A percentile compares a stretch with the other conserved stretches of the same genome.
phyloP scores from a whole-genome alignment of 2,797 vertebrate genomes.

The Takifugu rubripes region DNA sequence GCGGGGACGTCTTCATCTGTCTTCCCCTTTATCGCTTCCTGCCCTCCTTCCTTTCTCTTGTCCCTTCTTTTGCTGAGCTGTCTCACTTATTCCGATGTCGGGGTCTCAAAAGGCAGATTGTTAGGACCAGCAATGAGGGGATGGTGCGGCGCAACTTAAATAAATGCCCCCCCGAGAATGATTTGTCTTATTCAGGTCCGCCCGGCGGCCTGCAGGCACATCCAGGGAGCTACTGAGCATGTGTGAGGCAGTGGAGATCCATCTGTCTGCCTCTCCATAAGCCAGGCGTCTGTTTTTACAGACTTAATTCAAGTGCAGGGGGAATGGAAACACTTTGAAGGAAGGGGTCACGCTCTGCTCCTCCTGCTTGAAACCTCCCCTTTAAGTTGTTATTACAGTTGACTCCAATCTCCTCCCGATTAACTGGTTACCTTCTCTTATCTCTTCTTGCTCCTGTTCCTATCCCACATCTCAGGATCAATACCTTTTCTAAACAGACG shows the following conservation, averaged over 20 bases:
- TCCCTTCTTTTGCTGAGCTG: conserved; percentile 27
- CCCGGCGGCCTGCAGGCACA: conserved; percentile 43
- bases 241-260: conserved; percentile 63
- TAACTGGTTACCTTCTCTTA: conserved; percentile 29
- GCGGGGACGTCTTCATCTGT: conserved; percentile 38
- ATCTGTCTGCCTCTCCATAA: conserved; percentile 52
- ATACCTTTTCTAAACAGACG: conserved; percentile 45
- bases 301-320: conserved; percentile 43
- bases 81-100: conserved; percentile 31
- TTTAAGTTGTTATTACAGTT: conserved; percentile 40
- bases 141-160: conserved; percentile 61
- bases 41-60: conserved; percentile 21
- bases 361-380: conserved; percentile 12
- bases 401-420: conserved; percentile 20
- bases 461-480: conserved; percentile 38
- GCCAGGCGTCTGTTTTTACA: conserved; percentile 49
- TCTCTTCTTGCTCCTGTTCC: conserved; percentile 4
- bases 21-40: conserved; percentile 49
- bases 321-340: conserved; percentile 42
- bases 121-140: conserved; percentile 62
- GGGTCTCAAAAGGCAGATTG: conserved; percentile 61
- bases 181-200: conserved; percentile 71
- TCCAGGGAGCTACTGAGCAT: conserved; percentile 57
- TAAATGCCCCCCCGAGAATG: conserved; percentile 72
- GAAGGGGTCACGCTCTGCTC: conserved; percentile 19